Percentiles rank a stretch among this genome's conserved stretches.
These are phyloP conservation scores for Tachysurus vachellii DNA, from an alignment of 2,113 vertebrate species.

Conservation along the genomic window DNA sequence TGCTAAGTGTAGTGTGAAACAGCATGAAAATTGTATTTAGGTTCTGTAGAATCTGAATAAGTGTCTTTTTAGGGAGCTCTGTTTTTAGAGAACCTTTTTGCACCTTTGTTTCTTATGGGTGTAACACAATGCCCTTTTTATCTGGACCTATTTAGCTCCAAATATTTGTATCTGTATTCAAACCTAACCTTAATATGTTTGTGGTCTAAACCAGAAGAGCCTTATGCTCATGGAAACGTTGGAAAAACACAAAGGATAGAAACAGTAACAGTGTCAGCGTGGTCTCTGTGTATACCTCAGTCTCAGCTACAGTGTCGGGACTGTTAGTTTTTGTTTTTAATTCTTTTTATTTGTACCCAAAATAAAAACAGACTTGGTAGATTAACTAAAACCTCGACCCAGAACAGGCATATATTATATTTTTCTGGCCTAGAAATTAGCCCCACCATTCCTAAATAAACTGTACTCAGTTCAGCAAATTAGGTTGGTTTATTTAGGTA, in stretches of 20 bases:
- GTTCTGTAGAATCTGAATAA: neutral
- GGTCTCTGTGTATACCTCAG: neutral
- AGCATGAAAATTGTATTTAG: neutral
- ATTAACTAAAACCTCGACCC: neutral
- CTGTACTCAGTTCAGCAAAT: neutral
- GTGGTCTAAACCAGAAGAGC: neutral
- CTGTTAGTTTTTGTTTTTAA: neutral
- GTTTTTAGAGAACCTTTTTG: neutral
- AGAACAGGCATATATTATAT: neutral
- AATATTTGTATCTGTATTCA: neutral
- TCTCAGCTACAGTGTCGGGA: neutral
- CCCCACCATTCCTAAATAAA: neutral
- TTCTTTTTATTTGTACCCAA: neutral
- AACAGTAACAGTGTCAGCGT: neutral
- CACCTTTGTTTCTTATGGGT: neutral
- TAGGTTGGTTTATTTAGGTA: neutral
- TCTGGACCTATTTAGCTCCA: neutral
- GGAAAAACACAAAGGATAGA: neutral
- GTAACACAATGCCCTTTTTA: neutral
- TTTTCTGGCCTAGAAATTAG: neutral
- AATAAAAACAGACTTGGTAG: neutral
- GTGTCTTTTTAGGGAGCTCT: neutral
- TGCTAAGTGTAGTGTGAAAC: constrained; percentile 55
- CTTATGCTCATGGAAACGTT: neutral
- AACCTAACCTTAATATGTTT: neutral